A percentile compares a stretch with the other conserved stretches of the same genome.
These are phyloP conservation scores for Leptinotarsa tumamoca DNA, from an alignment of 2,888 invertebrate genomes.

Conservation along the genomic window DNA sequence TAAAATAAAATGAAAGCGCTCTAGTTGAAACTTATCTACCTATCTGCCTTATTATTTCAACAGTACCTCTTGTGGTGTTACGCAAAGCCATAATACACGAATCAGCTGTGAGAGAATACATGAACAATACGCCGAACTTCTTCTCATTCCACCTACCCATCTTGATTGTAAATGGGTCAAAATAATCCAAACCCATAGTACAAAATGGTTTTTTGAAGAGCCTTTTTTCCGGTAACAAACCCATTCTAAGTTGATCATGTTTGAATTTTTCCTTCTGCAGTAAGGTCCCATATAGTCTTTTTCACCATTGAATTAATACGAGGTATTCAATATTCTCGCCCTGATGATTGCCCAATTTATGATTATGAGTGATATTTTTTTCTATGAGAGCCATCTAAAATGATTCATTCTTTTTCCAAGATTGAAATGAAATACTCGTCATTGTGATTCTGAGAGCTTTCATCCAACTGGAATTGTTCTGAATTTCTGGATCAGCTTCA, in stretches of 20 bases:
- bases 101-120: not conserved
- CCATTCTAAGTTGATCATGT: not conserved
- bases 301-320: not conserved
- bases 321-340: not conserved
- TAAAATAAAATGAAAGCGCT: not conserved
- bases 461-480: not conserved
- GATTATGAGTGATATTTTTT: not conserved
- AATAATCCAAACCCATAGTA: not conserved
- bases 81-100: not conserved
- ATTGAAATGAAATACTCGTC: not conserved
- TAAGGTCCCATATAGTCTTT: not conserved
- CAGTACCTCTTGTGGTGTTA: not conserved
- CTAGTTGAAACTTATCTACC: not conserved
- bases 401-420: not conserved
- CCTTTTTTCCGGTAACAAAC: not conserved
- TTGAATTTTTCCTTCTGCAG: not conserved
- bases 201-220: not conserved
- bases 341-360: not conserved
- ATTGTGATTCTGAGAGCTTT: not conserved
- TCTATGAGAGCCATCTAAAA: not conserved
- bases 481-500: not conserved
- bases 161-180: not conserved
- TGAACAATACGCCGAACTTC: not conserved
- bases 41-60: not conserved
- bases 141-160: not conserved